A percentile compares a stretch with the other conserved stretches of the same genome.
These are phyloP conservation scores for Cyanoderma ruficeps DNA, from an alignment of 2,113 vertebrate species.

Conservation along the genomic window DNA sequence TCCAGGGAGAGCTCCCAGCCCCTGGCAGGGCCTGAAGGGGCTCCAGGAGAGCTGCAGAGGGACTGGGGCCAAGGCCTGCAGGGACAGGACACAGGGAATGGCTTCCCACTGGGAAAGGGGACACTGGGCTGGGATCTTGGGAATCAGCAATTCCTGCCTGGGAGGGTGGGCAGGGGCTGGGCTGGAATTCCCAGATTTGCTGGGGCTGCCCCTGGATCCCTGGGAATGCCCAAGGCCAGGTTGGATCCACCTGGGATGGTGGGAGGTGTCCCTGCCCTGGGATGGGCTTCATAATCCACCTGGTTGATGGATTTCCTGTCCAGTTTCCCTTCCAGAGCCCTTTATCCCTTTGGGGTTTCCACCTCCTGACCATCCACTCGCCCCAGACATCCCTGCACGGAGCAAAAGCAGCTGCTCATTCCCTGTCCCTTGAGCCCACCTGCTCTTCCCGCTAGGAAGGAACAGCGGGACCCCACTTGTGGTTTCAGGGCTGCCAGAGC, in stretches of 20 bases:
- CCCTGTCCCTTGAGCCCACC: not conserved
- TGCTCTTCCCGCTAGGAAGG: rapidly evolving
- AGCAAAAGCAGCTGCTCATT: not conserved
- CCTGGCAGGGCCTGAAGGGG: not conserved
- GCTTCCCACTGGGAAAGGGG: not conserved
- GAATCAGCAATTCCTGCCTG: not conserved
- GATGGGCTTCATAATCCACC: rapidly evolving
- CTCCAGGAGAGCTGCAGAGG: not conserved
- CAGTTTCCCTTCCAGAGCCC: not conserved
- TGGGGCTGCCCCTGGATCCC: not conserved
- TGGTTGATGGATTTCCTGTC: not conserved
- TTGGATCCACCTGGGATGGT: rapidly evolving
- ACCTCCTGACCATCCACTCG: rapidly evolving
- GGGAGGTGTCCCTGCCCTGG: not conserved
- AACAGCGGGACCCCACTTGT: rapidly evolving
- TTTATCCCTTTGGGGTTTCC: not conserved
- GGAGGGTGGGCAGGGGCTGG: not conserved
- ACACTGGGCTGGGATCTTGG: not conserved
- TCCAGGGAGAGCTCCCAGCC: not conserved
- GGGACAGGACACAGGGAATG: not conserved
- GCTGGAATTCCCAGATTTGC: not conserved
- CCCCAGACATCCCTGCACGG: not conserved
- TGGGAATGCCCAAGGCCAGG: not conserved
- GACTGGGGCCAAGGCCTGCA: no score
- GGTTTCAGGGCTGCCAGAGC: not conserved